Evolutionary conservation across 1,140 invertebrate species (phyloP), one percentile per base, ranked within the genome.

Genomic region (Macrocentrus cingulum): DNA sequence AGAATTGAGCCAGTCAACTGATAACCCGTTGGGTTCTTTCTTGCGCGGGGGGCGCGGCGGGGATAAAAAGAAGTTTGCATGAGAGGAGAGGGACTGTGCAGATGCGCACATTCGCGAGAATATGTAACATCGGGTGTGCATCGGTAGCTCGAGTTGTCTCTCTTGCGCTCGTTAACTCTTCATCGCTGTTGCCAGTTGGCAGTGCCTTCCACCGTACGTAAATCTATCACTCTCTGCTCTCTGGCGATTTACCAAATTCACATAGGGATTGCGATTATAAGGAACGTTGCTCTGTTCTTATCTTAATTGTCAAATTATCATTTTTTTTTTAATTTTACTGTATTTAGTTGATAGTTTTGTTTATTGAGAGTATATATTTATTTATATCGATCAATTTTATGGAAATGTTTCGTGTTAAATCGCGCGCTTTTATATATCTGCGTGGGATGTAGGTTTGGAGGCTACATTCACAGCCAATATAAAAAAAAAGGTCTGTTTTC

Each of bases 131-230:
- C 39, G 16, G 36, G 25, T 56, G 16, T 45, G 25, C 25, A 16
- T 51, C 16, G 29, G 13, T 18, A 34, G 36, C 19, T 44, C 36
- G 16, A 41, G 25, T 16, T 29, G 25, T 39, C 20, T 51, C 37
- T 29, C 20, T 34, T 15, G 36, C 37, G 23, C 48, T 58, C 56
- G 48, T 58, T 58, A 58, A 58, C 48, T 58, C 48, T 58, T 58
- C 48, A 51, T 51, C 48, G 23, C 46, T 2, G 16, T 25, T 58
- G 56, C 56, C 56, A 58, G 56, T 58, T 58, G 56, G 56, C 56
- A 58, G 19, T 51, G 51, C 37, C 19, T 37, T 20, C 46, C 44
- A 41, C 54, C 46, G 48, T 50, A 23, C 56, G 46, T 58, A 51
- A 58, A 58, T 58, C 48, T 46, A 29, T 58, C 48, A 58, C 51